These are phyloP conservation scores for Alosa alosa DNA, from an alignment of 2,113 vertebrate species.

Conservation along the genomic window DNA sequence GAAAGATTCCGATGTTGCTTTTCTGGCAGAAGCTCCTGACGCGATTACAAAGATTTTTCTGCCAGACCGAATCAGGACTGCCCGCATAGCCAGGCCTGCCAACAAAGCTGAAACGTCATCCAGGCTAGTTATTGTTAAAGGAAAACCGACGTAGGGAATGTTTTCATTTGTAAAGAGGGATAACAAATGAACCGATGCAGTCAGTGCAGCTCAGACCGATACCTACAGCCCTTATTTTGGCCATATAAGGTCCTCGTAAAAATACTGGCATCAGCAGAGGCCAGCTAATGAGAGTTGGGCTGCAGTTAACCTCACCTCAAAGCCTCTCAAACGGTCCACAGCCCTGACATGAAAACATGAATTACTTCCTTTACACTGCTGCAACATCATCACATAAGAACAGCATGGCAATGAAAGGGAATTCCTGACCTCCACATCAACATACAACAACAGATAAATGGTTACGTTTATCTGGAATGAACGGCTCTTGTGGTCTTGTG, in stretches of 20 bases:
- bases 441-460: not conserved
- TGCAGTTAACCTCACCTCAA: not conserved
- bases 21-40: constrained; percentile 54
- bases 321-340: not conserved
- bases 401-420: not conserved
- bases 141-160: constrained; percentile 18
- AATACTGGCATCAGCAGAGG: not conserved
- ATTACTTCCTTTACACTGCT: not conserved
- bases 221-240: constrained; percentile 1
- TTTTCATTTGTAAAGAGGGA: constrained; percentile 22
- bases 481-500: too few relatives aligned
- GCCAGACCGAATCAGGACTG: constrained; percentile 55
- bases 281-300: not conserved
- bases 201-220: not conserved
- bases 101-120: constrained; percentile 34
- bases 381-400: not conserved
- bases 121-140: constrained; percentile 10
- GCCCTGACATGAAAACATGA: not conserved
- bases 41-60: constrained; percentile 54
- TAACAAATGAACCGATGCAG: not conserved
- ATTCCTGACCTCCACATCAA: not conserved
- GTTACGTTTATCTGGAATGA: not conserved
- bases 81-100: constrained; percentile 42
- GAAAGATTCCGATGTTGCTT: constrained; percentile 61
- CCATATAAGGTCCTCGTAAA: not conserved